A percentile compares a stretch with the other conserved stretches of the same genome.
Conservation (phyloP, 2,888 invertebrate genomes). For the Dynastes grantii region DNA sequence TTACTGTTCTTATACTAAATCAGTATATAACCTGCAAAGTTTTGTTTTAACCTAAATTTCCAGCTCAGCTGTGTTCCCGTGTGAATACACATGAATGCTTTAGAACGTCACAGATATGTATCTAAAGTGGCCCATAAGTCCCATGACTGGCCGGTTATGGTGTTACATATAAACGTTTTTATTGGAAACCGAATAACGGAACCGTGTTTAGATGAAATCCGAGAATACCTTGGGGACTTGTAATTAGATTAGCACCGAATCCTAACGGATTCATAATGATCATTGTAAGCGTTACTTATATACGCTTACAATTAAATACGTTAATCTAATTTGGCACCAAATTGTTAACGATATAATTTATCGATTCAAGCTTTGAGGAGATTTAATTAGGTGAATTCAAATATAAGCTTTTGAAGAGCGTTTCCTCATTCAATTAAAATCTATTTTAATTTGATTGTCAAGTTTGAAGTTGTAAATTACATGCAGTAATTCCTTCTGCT, state of each 20-base stretch:
- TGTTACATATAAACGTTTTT: neutral
- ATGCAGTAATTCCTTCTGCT: no score
- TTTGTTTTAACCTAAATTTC: no score
- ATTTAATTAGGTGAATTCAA: neutral
- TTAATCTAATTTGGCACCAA: neutral
- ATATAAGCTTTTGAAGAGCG: neutral
- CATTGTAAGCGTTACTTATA: neutral
- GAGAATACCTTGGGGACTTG: neutral
- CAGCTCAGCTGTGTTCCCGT: no score
- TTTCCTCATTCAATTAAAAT: neutral
- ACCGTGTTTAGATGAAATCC: no score
- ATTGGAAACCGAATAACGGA: neutral
- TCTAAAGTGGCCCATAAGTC: no score
- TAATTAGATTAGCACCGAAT: slow-evolving; percentile 6
- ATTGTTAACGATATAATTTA: neutral
- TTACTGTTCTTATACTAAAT: no score
- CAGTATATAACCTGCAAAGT: no score
- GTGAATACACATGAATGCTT: no score
- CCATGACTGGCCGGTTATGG: neutral
- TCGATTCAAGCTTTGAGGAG: neutral
- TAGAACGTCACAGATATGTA: no score
- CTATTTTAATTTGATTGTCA: neutral
- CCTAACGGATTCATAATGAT: neutral
- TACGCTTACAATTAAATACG: slow-evolving; percentile 7
- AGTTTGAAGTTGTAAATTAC: neutral